A percentile compares a stretch with the other conserved stretches of the same genome.
These are phyloP conservation scores for Pammene fasciana DNA, from an alignment of 2,888 invertebrate genomes.

Conservation along the genomic window DNA sequence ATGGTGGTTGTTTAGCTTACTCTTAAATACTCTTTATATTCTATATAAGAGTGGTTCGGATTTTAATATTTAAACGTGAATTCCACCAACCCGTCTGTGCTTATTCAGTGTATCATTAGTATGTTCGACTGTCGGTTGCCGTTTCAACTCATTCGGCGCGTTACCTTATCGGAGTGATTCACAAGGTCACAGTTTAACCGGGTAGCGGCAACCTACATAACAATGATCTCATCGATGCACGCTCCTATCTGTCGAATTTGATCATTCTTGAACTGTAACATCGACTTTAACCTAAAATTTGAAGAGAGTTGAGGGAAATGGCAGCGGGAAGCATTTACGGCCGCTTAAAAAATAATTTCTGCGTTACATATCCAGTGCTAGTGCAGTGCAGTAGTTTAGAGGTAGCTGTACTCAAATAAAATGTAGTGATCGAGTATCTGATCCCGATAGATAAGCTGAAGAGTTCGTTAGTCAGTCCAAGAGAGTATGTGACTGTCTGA, in stretches of 20 bases:
- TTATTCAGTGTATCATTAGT: slow-evolving; percentile 18
- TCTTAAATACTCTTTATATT: no score
- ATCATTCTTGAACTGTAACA: slow-evolving; percentile 17
- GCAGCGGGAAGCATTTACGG: not conserved
- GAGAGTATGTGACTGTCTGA: no score
- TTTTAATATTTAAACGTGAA: not conserved
- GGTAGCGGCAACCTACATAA: slow-evolving; percentile 68
- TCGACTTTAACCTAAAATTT: not conserved
- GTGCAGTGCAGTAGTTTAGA: no score
- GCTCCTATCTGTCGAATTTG: slow-evolving; percentile 27
- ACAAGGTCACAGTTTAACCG: slow-evolving; percentile 79
- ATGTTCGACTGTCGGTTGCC: slow-evolving; percentile 18
- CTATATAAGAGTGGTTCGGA: not conserved
- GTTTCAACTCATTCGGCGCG: slow-evolving; percentile 57
- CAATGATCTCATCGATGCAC: slow-evolving; percentile 70
- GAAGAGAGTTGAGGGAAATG: no score
- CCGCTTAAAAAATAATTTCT: not conserved
- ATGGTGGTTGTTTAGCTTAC: no score
- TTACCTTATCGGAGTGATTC: slow-evolving; percentile 76
- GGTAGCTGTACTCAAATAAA: no score
- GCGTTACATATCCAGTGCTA: no score
- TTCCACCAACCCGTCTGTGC: not conserved
- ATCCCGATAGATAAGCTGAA: no score
- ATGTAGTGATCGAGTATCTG: no score
- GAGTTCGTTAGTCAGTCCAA: no score